Evolutionary conservation across 92 coral and sea anemone genomes (phyloP).

Genomic region (Phymanthus crucifer): DNA sequence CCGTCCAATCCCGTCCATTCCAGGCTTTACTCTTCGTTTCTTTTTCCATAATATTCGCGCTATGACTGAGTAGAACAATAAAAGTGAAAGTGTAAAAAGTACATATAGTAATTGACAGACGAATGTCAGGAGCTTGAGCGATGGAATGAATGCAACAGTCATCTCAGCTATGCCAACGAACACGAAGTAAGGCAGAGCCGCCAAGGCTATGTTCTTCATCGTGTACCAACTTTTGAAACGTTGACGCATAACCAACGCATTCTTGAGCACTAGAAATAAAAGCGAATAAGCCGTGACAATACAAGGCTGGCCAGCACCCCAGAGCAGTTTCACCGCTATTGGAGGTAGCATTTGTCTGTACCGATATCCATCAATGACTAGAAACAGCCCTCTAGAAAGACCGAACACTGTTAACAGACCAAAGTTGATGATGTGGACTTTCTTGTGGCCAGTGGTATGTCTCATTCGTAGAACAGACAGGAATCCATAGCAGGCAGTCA

Average conservation of each 20-base stretch:
- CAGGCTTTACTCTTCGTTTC: constrained; percentile 9
- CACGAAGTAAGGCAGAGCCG: constrained; percentile 68
- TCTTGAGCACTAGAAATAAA: constrained; percentile 69
- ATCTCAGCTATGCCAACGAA: constrained; percentile 70
- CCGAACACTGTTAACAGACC: constrained; percentile 51
- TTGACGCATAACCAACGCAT: constrained; percentile 68
- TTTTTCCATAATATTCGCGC: constrained; percentile 65
- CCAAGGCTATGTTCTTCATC: constrained; percentile 54
- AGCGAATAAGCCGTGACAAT: constrained; percentile 67
- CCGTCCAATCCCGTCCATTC: constrained; percentile 21
- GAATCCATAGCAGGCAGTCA: constrained; percentile 17
- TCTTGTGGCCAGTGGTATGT: constrained; percentile 28
- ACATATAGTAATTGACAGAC: constrained; percentile 69
- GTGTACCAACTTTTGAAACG: constrained; percentile 77
- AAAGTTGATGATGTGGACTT: constrained; percentile 58
- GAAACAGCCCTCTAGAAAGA: constrained; percentile 47
- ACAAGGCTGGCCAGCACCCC: constrained; percentile 84
- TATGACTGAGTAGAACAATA: constrained; percentile 54
- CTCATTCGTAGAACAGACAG: constrained; percentile 23
- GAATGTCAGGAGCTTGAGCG: constrained; percentile 49
- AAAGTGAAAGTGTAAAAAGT: constrained; percentile 40
- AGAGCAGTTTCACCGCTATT: constrained; percentile 46
- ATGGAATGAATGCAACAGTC: constrained; percentile 52
- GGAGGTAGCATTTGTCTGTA: constrained; percentile 52
- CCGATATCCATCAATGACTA: constrained; percentile 63